phyloP scores from a whole-genome alignment of 1,140 invertebrate genomes.

The Hyles euphorbiae region DNA sequence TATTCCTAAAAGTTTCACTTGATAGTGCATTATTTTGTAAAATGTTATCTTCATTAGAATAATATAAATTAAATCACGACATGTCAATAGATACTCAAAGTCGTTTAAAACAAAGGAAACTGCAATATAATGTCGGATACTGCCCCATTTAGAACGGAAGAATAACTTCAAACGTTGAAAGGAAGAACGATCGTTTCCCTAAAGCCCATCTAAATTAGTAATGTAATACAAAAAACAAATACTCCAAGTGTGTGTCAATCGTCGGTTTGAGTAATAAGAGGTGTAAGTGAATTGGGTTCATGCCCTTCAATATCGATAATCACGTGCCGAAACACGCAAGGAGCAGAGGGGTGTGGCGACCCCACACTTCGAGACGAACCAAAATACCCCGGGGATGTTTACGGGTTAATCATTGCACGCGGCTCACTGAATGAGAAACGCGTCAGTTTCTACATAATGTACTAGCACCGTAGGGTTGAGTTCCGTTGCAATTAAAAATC shows the following conservation, averaged over 20 bases:
- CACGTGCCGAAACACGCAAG: conserved; percentile 36
- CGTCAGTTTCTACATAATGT: not conserved
- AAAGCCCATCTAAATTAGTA: too few relatives aligned
- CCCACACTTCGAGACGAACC: conserved; percentile 35
- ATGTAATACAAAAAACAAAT: conserved; percentile 15
- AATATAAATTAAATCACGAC: too few relatives aligned
- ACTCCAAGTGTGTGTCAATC: conserved; percentile 36
- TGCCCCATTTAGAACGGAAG: too few relatives aligned
- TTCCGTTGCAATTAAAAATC: too few relatives aligned
- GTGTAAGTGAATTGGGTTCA: conserved; percentile 51
- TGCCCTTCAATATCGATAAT: conserved; percentile 52
- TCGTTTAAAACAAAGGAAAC: too few relatives aligned
- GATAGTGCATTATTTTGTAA: too few relatives aligned
- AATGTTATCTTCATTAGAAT: too few relatives aligned
- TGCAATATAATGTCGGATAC: too few relatives aligned
- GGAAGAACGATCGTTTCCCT: too few relatives aligned
- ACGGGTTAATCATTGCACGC: conserved; percentile 42
- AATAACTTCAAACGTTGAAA: too few relatives aligned
- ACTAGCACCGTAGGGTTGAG: not conserved
- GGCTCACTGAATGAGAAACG: conserved; percentile 20
- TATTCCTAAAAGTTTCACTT: too few relatives aligned
- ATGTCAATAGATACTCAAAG: too few relatives aligned
- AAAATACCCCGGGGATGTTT: conserved; percentile 51
- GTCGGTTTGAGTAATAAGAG: conserved; percentile 34
- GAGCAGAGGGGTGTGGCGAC: conserved; percentile 31